Evolutionary conservation across 1,140 invertebrate genomes (phyloP).

Genomic region (Pinna nobilis): DNA sequence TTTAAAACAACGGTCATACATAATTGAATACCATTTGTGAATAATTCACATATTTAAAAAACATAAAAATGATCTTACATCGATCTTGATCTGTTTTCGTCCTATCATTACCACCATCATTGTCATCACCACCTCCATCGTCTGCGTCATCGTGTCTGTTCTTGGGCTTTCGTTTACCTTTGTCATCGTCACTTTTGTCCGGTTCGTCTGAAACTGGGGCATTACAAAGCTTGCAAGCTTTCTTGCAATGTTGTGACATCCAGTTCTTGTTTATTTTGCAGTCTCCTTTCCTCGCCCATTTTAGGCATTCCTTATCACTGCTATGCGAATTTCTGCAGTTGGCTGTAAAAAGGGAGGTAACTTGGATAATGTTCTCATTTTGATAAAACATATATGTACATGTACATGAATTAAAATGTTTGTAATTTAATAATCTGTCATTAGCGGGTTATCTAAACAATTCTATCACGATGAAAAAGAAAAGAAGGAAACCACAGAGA

Average conservation of each 20-base stretch:
- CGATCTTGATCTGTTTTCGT: not conserved
- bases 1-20: no score
- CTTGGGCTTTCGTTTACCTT: conserved; percentile 23
- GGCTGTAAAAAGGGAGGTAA: conserved; percentile 19
- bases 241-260: conserved; percentile 61
- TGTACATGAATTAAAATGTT: not conserved
- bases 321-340: conserved; percentile 43
- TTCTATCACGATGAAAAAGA: no score
- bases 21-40: not conserved
- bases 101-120: not conserved
- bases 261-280: conserved; percentile 55
- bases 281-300: conserved; percentile 55
- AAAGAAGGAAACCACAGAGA: no score
- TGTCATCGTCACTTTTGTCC: conserved; percentile 32
- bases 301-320: conserved; percentile 42
- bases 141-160: conserved; percentile 6
- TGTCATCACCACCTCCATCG: not conserved
- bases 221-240: conserved; percentile 55
- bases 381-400: not conserved
- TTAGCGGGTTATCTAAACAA: no score
- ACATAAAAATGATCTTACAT: not conserved
- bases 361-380: not conserved
- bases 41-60: not conserved
- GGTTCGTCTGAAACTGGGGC: conserved; percentile 1
- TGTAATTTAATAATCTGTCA: no score